These are phyloP conservation scores for Masticophis lateralis DNA, from an alignment of 2,797 vertebrate species.

Conservation along the genomic window DNA sequence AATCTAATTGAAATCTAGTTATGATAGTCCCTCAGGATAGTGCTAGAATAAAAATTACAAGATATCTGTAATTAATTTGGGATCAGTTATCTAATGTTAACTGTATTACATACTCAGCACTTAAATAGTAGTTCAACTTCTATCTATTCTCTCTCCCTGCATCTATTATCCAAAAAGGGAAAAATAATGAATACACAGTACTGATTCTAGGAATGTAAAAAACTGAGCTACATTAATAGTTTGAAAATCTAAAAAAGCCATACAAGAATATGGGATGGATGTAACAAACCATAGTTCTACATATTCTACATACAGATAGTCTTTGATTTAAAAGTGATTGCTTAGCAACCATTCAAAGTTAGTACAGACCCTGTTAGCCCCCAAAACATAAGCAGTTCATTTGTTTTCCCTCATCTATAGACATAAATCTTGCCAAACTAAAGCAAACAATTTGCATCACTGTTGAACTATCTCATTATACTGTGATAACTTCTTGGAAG, in stretches of 20 bases:
- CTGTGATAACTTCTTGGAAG: not conserved
- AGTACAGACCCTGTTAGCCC: not conserved
- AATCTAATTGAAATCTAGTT: not conserved
- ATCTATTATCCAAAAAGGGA: conserved; percentile 21
- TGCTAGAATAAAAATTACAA: not conserved
- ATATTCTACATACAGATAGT: not conserved
- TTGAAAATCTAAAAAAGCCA: conserved; percentile 38
- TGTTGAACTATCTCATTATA: not conserved
- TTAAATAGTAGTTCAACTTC: not conserved
- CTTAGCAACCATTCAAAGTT: not conserved
- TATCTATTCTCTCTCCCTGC: not conserved
- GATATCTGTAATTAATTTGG: not conserved
- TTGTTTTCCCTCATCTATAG: not conserved
- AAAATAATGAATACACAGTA: not conserved
- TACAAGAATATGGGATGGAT: conserved; percentile 27
- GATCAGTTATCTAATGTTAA: not conserved
- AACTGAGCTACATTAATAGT: conserved; percentile 42
- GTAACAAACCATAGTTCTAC: conserved; percentile 33
- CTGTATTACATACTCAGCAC: not conserved
- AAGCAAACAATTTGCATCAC: not conserved
- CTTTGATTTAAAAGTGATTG: not conserved
- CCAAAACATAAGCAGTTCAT: not conserved
- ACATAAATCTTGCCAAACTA: not conserved
- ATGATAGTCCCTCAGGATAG: not conserved
- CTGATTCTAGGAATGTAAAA: conserved; percentile 29